A percentile compares a stretch with the other conserved stretches of the same genome.
Evolutionary conservation across 1,140 invertebrate species (phyloP).

Genomic region (Dolichoris vasculosae): DNA sequence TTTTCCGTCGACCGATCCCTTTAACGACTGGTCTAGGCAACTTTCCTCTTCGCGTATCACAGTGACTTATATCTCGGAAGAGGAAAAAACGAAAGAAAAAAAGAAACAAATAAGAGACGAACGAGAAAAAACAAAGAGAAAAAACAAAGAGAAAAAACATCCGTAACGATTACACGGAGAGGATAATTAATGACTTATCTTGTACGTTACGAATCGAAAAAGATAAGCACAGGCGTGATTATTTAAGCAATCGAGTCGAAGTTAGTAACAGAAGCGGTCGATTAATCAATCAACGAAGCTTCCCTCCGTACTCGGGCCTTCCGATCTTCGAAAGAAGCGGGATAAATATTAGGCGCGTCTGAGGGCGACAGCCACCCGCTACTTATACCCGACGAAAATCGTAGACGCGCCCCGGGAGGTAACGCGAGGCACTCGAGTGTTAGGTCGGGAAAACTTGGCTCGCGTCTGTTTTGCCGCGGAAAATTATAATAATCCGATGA

Average conservation of each 20-base stretch:
- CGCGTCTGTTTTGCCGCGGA: conserved; percentile 66
- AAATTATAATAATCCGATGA: conserved; percentile 75
- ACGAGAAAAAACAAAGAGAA: too few species aligned
- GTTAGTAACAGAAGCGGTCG: background rate
- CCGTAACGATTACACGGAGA: background rate
- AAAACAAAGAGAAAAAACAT: too few species aligned
- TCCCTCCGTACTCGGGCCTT: background rate
- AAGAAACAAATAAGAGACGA: too few species aligned
- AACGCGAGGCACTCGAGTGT: too few species aligned
- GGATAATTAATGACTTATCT: background rate
- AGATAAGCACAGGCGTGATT: background rate
- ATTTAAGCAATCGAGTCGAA: background rate
- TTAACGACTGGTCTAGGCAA: background rate
- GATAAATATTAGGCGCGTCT: background rate
- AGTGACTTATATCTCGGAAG: background rate
- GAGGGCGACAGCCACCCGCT: background rate
- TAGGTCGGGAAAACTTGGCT: conserved; percentile 9
- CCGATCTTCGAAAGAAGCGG: conserved; percentile 3
- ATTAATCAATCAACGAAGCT: background rate
- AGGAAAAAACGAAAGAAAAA: background rate
- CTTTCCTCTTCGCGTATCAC: background rate
- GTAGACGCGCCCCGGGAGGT: background rate
- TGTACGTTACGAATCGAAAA: background rate
- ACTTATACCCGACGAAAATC: background rate
- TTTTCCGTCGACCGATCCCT: background rate